These are phyloP conservation scores for Falco columbarius DNA, from an alignment of 2,797 vertebrate genomes.

Conservation along the genomic window DNA sequence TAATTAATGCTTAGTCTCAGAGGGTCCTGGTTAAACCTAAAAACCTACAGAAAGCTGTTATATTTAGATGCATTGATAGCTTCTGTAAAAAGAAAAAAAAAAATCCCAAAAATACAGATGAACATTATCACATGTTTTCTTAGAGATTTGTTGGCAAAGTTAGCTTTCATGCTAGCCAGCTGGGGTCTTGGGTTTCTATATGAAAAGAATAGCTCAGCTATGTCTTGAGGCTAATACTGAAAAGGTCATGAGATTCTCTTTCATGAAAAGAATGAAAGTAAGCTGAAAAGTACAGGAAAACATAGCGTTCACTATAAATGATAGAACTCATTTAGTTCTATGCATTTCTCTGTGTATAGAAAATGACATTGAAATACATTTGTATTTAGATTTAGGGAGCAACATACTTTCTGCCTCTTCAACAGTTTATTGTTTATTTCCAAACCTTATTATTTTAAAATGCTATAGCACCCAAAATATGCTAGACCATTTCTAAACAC, in stretches of 20 bases:
- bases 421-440: slow-evolving; percentile 65
- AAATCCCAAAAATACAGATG: slow-evolving; percentile 15
- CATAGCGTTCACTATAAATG: slow-evolving; percentile 29
- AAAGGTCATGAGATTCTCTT: slow-evolving; percentile 71
- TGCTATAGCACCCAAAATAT: slow-evolving; percentile 35
- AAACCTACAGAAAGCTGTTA: slow-evolving; percentile 29
- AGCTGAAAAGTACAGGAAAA: slow-evolving; percentile 59
- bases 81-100: slow-evolving; percentile 42
- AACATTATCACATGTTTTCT: slow-evolving; percentile 62
- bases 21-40: not conserved
- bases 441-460: slow-evolving; percentile 68
- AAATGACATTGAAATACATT: slow-evolving; percentile 63
- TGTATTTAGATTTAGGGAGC: slow-evolving; percentile 55
- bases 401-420: slow-evolving; percentile 51
- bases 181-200: slow-evolving; percentile 64
- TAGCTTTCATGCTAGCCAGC: slow-evolving; percentile 66
- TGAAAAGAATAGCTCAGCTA: slow-evolving; percentile 69
- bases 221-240: slow-evolving; percentile 69
- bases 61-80: slow-evolving; percentile 43
- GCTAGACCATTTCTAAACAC: slow-evolving; percentile 55
- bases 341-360: slow-evolving; percentile 51
- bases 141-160: slow-evolving; percentile 59
- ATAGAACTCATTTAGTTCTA: slow-evolving; percentile 48
- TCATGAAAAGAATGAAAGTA: slow-evolving; percentile 64
- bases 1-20: slow-evolving; percentile 58